Percentiles rank a stretch among this genome's conserved stretches.
phyloP scores from a whole-genome alignment of 2,888 invertebrate genomes.

The Julus scandinavius region DNA sequence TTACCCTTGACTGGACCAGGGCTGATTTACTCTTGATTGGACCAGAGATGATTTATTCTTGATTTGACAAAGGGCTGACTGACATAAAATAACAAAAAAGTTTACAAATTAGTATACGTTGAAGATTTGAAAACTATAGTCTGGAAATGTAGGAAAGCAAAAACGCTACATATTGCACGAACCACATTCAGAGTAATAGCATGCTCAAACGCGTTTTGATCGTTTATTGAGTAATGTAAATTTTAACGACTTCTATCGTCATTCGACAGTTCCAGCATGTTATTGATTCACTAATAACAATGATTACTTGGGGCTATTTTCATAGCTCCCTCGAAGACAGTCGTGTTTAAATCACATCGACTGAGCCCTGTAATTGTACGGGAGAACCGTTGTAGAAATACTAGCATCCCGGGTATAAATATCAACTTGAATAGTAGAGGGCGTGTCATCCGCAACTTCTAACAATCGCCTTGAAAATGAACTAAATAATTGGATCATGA shows the following conservation, averaged over 20 bases:
- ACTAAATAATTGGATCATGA: not conserved
- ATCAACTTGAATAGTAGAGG: not conserved
- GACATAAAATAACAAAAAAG: no score
- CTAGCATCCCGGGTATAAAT: not conserved
- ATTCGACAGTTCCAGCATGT: not conserved
- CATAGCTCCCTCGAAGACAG: not conserved
- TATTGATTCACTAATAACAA: not conserved
- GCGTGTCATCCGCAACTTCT: not conserved
- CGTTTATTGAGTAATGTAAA: not conserved
- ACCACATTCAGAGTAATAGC: no score
- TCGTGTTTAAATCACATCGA: not conserved
- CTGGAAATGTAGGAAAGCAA: no score
- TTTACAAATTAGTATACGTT: no score
- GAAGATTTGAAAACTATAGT: no score
- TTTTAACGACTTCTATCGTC: not conserved
- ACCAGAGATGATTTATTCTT: no score
- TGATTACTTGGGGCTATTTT: conserved; percentile 3
- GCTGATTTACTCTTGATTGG: no score
- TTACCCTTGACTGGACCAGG: no score
- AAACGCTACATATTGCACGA: no score
- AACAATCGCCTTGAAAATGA: not conserved
- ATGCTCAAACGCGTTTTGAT: not conserved
- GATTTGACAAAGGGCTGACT: no score
- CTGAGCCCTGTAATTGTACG: not conserved
- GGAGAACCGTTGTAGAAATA: not conserved